A percentile compares a stretch with the other conserved stretches of the same genome.
Evolutionary conservation across 2,888 invertebrate species (phyloP).

Genomic region (Pandemis cinnamomeana): DNA sequence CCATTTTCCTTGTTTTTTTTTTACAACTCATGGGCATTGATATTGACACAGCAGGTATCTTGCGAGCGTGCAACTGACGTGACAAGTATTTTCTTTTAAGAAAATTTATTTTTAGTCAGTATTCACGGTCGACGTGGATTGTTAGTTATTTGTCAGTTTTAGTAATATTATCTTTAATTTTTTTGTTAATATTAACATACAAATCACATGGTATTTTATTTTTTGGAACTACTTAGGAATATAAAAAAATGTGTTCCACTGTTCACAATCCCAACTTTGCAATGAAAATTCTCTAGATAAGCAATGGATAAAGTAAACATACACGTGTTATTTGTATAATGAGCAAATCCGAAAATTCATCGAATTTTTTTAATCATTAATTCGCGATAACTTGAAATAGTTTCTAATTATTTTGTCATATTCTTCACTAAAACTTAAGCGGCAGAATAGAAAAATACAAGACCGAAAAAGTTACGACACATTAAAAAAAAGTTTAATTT

Average conservation of each 20-base stretch:
- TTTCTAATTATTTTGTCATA: too few relatives aligned
- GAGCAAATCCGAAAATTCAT: too few relatives aligned
- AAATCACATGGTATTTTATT: not conserved
- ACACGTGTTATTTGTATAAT: too few relatives aligned
- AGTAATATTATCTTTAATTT: not conserved
- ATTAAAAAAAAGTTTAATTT: not conserved
- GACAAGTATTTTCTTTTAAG: slow-evolving; percentile 6
- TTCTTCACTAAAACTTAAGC: too few relatives aligned
- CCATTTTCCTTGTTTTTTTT: slow-evolving; percentile 36
- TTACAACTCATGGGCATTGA: slow-evolving; percentile 9
- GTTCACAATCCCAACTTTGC: too few relatives aligned
- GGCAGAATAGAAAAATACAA: too few relatives aligned
- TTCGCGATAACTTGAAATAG: too few relatives aligned
- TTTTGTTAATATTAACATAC: too few relatives aligned
- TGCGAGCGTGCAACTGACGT: slow-evolving; percentile 5
- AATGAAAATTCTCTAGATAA: too few relatives aligned
- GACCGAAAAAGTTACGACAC: not conserved
- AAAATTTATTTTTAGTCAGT: not conserved
- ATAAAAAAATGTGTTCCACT: too few relatives aligned
- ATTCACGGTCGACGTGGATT: not conserved
- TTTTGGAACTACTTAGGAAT: not conserved
- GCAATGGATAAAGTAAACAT: too few relatives aligned
- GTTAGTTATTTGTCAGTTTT: not conserved
- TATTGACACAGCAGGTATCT: slow-evolving; percentile 29
- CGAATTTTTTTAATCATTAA: too few relatives aligned